Conservation (phyloP, 2,113 vertebrate species). For the Eulemur macaco region DNA sequence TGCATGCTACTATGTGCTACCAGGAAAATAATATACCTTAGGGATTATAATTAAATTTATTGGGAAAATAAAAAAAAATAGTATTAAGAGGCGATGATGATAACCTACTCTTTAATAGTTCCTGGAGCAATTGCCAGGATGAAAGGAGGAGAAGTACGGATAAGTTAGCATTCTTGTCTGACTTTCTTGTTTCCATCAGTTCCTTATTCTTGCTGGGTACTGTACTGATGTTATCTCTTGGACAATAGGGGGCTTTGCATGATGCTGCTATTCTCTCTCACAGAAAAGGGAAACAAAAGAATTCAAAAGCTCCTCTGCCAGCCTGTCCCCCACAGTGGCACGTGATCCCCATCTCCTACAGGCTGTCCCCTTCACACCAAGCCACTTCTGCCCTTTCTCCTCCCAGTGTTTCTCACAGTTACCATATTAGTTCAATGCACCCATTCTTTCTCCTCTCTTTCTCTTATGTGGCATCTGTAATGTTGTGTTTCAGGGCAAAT, state of each 20-base stretch:
- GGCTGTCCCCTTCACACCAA: background rate
- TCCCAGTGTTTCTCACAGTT: background rate
- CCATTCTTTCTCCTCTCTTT: background rate
- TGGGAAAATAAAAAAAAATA: background rate
- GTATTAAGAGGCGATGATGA: background rate
- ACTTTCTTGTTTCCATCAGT: background rate
- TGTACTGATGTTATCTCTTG: background rate
- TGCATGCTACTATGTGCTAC: background rate
- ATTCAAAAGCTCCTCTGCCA: background rate
- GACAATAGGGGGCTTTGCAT: background rate
- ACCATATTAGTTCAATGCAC: background rate
- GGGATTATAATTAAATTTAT: background rate
- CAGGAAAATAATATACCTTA: background rate
- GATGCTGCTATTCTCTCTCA: background rate
- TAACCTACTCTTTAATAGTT: background rate
- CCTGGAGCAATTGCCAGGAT: background rate
- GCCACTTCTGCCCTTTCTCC: background rate
- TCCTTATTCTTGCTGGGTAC: background rate
- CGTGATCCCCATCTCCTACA: background rate
- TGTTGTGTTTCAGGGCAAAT: background rate
- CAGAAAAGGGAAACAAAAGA: background rate
- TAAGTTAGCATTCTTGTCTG: background rate
- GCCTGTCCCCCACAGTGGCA: background rate
- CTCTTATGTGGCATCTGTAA: background rate
- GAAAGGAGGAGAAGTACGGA: background rate